Evolutionary conservation across 2,888 invertebrate genomes (phyloP), one percentile per base, ranked within the genome.

Genomic region (Prenolepis imparis): DNA sequence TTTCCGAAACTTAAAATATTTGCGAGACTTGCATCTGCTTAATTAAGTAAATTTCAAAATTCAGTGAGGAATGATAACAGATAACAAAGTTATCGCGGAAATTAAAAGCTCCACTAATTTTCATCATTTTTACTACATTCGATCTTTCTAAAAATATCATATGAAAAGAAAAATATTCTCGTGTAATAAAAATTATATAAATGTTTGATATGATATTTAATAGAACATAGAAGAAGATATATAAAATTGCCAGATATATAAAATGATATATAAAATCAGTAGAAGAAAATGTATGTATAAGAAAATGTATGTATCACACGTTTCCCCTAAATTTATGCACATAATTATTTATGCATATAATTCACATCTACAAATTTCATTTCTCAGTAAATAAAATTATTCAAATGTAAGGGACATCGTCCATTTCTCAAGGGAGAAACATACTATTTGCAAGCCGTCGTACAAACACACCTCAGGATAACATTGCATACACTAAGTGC

Each of bases 1-100:
- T 64, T 78, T 78, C 78, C 78, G 57, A 78, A 78, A 78, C 70
- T 78, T 78, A 78, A 78, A 78, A 70, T 70, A 78, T 78, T 78
- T 78, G 78, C 44, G 48, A 59, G 70, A 59, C 59, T 78, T 21
- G 70, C 44, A 21, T 77, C 28, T 70, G 44, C 70, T 78, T 78
- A 78, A 78, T 78, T 78, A 78, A 78, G 59, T 78, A 18, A 78
- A 78, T 78, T 70, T 70, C 78, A 21, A 70, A 57, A 68, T 78
- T 70, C 36, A 78, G 9, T 15, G 36, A 36, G 24, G 12, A 21
- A 59, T 70, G 55, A 70, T 24, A 70, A 70, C 32, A 32, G 21
- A 39, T 55, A 41, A 24, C 6, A 36, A 36, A 61, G n/a, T 24
- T 66, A 57, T 15, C 28, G 6, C n/a, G n/a, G 28, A 39, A 66